Base-by-base conservation (phyloP, 2,113 vertebrate species). In the Pogonocichla stellata region DNA sequence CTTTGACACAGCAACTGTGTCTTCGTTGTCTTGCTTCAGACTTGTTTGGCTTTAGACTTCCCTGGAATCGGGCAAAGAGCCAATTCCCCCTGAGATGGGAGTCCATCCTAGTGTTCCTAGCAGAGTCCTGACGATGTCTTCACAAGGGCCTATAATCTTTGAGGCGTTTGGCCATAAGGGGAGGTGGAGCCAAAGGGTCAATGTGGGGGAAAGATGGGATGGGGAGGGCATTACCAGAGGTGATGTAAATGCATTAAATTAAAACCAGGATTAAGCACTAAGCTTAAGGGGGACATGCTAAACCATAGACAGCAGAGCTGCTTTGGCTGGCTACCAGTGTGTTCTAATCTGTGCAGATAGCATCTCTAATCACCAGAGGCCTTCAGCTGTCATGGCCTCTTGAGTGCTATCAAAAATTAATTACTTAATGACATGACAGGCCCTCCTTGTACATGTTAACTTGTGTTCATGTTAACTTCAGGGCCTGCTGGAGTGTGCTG, bases 201-300 rank as follows among this genome's bases (percentile, higher is more conserved):
- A 1, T 88, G 31, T 84, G n/a, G 33, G 51, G 86, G 85, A 84
- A 80, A 56, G 88, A 88, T 80, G 57, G 79, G 57, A 31, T 92
- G 42, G 67, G 38, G 61, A 92, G n/a, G 60, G 75, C 75, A 71
- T 91, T 88, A 90, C 71, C 57, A 66, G 90, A 80, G 79, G 81
- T 91, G 89, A 95, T 95, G 87, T 92, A 94, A 95, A 94, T 94
- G 90, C 65, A 84, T 96, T 95, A 92, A 94, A 90, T 71, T 96
- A 96, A 96, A 96, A 95, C 92, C 60, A 88, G 85, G 95, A 96
- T 96, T 96, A 94, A 72, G 61, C 82, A 67, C 53, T 93, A 83
- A 96, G 87, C 65, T 84, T 61, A 82, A 87, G 60, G 84, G 82
- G 85, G 80, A 95, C 90, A 93, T 93, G 61, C 47, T 91, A 95